Evolutionary conservation across 2,797 vertebrate genomes (phyloP), one percentile per base, ranked within the genome.

Genomic region (Girardinus metallicus): DNA sequence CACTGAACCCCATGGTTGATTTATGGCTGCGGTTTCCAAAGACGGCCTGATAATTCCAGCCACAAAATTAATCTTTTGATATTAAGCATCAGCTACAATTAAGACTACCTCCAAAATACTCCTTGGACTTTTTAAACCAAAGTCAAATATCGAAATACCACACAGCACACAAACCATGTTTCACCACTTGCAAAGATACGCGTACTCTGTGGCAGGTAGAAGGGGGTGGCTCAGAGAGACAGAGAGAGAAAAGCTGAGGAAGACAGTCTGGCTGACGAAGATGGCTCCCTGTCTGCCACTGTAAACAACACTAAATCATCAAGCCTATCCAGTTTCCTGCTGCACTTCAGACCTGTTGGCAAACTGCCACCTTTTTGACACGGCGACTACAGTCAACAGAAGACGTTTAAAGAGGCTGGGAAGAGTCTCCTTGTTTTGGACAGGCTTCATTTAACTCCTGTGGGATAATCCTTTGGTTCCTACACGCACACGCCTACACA

Each of bases 401-500:
- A 85, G 80, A 71, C 4, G 55, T 94, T 96, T 95, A 94, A 95
- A 94, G 85, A 85, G 68, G 92, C 88, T 88, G 92, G 86, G 93
- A 91, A 86, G 86, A 80, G 92, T 91, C 88, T 83, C 91, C 92
- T 76, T 75, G 80, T 80, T 87, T 95, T 92, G 94, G 94, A 94
- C 90, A 95, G 94, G 91, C 91, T 92, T 95, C 95, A 95, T 95
- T 97, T 96, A 96, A 95, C 94, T 95, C 92, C 88, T 79, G 73
- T 88, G 88, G 90, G 94, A 95, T 96, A 96, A 96, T 95, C 93
- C 93, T 85, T 81, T 83, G 76, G 87, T 91, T 89, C 85, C 85
- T 80, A 36, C 83, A 74, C 75, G 46, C 70, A 78, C 75, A 78
- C 73, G 79, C 80, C 83, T 70, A 83, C 77, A 85, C 64, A 70